Evolutionary conservation across 2,797 vertebrate genomes (phyloP), one percentile per base, ranked within the genome.

Genomic region (Antrozous pallidus): DNA sequence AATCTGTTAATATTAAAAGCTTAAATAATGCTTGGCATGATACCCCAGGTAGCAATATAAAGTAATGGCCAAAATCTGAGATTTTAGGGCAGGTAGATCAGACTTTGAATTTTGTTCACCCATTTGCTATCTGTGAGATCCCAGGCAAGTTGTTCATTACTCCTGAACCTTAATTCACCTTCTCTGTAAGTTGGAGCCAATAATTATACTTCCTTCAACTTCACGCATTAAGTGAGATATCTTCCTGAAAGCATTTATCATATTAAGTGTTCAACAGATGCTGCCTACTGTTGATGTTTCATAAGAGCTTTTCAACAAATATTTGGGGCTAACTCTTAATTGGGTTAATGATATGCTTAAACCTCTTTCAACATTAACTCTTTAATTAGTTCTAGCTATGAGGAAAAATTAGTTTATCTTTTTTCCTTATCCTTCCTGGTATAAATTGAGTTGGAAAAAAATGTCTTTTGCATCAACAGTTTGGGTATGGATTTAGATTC

Each of bases 271-370:
- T 63, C 47, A 82, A 3, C 18, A 86, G 56, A 77, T 61, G 16
- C 7, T 40, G 13, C 6, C 26, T 82, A 17, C 65, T 58, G 16
- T 16, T 67, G n/a, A 28, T 65, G 42, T 33, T 88, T 20, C 17
- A 26, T 45, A 82, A 77, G 28, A 49, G 31, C 5, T 10, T 84
- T 13, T 94, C 69, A 75, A n/a, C 49, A 82, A 69, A 82, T 71
- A 94, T 85, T 87, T 80, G 47, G 18, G 54, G 14, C 26, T 84
- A 78, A 90, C 40, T 91, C 20, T 93, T 81, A 77, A 83, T 83
- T 93, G 67, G 11, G 18, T 78, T 84, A 56, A 58, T 78, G 49
- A 58, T 51, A 24, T 45, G 49, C 31, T 18, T 45, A 33, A 80
- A 58, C 8, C n/a, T 73, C 40, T 18, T 84, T 94, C 40, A 6